Evolutionary conservation across 2,113 vertebrate species (phyloP).

Genomic region (Ceyx margarethae): DNA sequence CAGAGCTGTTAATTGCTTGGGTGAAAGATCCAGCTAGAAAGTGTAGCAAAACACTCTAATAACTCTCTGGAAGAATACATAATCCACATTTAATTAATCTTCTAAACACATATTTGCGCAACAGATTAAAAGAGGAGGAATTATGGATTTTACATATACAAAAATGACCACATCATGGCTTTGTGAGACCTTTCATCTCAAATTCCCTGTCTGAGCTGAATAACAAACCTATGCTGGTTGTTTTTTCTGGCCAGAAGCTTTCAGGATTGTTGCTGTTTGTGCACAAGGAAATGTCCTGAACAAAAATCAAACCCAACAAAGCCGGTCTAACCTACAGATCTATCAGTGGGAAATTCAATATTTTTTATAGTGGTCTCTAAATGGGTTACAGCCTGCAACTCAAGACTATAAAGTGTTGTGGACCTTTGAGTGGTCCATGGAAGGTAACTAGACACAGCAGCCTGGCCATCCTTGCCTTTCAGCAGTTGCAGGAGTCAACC

Average conservation of each 20-base stretch:
- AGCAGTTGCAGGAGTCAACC: neutral
- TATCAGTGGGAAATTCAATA: neutral
- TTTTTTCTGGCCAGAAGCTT: neutral
- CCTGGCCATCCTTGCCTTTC: neutral
- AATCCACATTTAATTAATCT: neutral
- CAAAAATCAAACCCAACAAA: neutral
- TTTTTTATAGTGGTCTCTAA: neutral
- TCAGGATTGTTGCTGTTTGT: neutral
- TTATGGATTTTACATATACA: neutral
- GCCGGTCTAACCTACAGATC: neutral
- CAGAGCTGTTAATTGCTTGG: neutral
- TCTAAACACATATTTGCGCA: neutral
- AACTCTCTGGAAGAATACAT: neutral
- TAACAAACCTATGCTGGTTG: neutral
- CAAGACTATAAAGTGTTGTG: neutral
- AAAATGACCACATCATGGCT: neutral
- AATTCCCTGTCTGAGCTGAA: neutral
- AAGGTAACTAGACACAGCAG: neutral
- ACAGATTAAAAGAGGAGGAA: neutral
- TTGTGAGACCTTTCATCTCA: neutral
- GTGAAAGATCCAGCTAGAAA: slow-evolving; percentile 6
- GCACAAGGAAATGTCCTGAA: neutral
- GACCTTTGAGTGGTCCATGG: neutral
- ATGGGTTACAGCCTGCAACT: neutral
- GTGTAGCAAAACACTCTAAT: neutral